Evolutionary conservation across 2,888 invertebrate species (phyloP), one percentile per base, ranked within the genome.

Genomic region (Erebia epiphron): DNA sequence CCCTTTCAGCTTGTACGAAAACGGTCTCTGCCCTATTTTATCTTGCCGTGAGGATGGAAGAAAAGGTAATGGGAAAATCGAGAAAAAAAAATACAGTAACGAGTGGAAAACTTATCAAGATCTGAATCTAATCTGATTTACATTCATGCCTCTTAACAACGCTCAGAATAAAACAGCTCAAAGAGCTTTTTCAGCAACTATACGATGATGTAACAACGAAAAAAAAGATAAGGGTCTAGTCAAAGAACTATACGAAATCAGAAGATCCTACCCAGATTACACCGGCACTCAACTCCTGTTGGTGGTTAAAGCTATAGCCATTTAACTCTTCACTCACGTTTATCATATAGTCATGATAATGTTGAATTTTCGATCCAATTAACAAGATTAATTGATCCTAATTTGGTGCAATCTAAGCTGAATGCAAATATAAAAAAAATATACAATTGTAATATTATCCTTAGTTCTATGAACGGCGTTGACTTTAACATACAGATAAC

Each of bases 401-500:
- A 7, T 35, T 35, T 1, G 35, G 35, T 35, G 7, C 35, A 35
- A 35, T 35, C 35, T 7, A 35, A 35, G 35, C 3, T 35, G 35
- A 35, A 35, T 35, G 35, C 35, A 35, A 35, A 2, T 8, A 41
- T 16, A 16, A 4, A 16, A 58, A 5, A 35, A 35, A 2, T 8
- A 41, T 16, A 16, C 10, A 16, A 58, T n/a, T 35, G 1, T 18
- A 8, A n/a, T 14, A 26, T 1, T 4, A 58, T 8, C 41, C 16
- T 5, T 41, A 41, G 41, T 21, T 62, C 7, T 49, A 21, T 21
- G 18, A 57, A 43, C 58, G 57, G n/a, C 10, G 58, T 58, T 49
- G 49, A 49, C 71, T 65, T 43, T 57, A 50, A 49, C 21, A 35
- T 54, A 62, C 13, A 58, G 58, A 57, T 57, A 67, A 61, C 61